Evolutionary conservation across 2,797 vertebrate species (phyloP), one percentile per base, ranked within the genome.

Genomic region (Acomys russatus): DNA sequence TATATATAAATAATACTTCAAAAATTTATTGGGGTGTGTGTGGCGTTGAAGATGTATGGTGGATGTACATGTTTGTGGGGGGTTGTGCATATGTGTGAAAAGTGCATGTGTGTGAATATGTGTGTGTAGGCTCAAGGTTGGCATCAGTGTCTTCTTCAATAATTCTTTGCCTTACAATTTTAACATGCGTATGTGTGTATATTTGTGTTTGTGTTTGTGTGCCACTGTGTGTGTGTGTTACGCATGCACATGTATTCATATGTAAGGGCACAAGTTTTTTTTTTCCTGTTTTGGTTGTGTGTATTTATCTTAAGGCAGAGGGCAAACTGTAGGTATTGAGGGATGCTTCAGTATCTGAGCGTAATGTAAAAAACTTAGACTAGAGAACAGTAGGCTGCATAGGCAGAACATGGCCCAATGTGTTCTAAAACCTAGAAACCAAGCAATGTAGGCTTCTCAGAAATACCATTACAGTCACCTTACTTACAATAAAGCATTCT

Each of bases 241-340:
- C 66, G 15, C 8, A 18, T 87, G 33, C 2, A 9, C 20, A 56
- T 83, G 17, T 49, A 30, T 49, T 84, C 14, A 64, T 44, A 44
- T 44, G 44, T 44, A 44, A 44, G 44, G 44, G 44, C 44, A 44
- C 44, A 44, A 44, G 44, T 3, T 18, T 2, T 3, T 14, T 14
- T 3, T 4, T 14, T 14, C 35, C 49, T 90, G 35, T 78, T 64
- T 93, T 87, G 56, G 12, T 79, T 93, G 11, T 85, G 5, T 73
- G 6, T 84, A 87, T 78, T 97, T 93, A 91, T 91, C 91, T 94
- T 97, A 97, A 97, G 93, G 88, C 92, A 95, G 61, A 84, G 73
- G 30, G 78, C 49, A 96, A 95, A 71, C 70, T 94, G 2, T 71
- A 88, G 44, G 18, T 91, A 56, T 94, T 80, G 1, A 33, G 78